These are phyloP conservation scores for Zoanthus sansibaricus DNA, from an alignment of 92 coral and sea anemone species.

Conservation along the genomic window DNA sequence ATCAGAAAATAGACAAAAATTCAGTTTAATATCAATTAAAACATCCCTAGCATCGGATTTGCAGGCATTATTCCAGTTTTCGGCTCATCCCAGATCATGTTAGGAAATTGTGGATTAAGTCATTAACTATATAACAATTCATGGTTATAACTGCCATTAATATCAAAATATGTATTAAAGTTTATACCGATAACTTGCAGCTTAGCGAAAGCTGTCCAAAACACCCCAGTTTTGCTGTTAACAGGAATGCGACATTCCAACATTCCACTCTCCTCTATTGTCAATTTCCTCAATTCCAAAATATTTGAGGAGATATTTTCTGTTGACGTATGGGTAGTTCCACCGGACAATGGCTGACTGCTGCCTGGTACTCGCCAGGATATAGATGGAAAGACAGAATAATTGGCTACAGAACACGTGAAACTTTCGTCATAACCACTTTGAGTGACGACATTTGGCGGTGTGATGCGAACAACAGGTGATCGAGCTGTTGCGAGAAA, in stretches of 20 bases:
- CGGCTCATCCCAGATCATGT: too few species aligned
- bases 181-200: conserved; percentile 32
- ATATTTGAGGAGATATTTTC: conserved; percentile 8
- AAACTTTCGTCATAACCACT: conserved; percentile 39
- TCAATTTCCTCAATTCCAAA: conserved; percentile 10
- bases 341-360: conserved; percentile 9
- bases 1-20: too few species aligned
- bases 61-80: too few species aligned
- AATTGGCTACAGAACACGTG: not conserved
- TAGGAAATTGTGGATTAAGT: too few species aligned
- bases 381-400: not conserved
- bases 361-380: conserved; percentile 37
- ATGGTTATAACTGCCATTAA: not conserved
- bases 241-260: conserved; percentile 21
- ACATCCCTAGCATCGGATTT: too few species aligned
- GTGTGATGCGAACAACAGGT: conserved; percentile 6
- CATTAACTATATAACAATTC: too few species aligned
- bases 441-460: conserved; percentile 15
- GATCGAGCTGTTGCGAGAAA: not conserved
- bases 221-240: conserved; percentile 7
- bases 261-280: not conserved
- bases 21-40: too few species aligned
- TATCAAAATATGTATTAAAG: not conserved
- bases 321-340: not conserved
- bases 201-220: conserved; percentile 43